Conservation (phyloP, 2,113 vertebrate genomes). For the Prionailurus viverrinus region DNA sequence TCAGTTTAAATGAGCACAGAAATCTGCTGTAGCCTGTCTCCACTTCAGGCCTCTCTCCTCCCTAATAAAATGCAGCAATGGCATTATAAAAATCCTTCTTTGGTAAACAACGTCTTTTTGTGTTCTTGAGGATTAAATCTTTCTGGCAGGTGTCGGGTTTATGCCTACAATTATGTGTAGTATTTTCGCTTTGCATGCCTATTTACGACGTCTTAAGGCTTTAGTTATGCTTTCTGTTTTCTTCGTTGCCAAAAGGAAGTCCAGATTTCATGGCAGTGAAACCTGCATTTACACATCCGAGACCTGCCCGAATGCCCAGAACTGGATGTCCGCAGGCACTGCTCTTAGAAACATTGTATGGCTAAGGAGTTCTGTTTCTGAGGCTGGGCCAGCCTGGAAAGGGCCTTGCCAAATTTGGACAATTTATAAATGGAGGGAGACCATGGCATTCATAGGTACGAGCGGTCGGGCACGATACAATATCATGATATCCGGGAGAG, state of each 20-base stretch:
- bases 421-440: background rate
- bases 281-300: background rate
- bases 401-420: background rate
- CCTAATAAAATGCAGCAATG: slow-evolving; percentile 25
- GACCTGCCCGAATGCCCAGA: background rate
- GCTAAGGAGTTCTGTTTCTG: background rate
- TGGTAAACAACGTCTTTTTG: slow-evolving; percentile 20
- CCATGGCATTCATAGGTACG: fast-evolving
- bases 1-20: slow-evolving; percentile 46
- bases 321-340: background rate
- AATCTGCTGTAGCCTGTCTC: background rate
- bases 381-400: background rate
- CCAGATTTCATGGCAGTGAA: background rate
- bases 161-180: background rate
- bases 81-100: slow-evolving; percentile 8
- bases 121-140: slow-evolving; percentile 40
- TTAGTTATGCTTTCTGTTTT: slow-evolving; percentile 28
- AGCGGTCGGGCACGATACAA: too few relatives aligned
- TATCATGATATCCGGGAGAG: background rate
- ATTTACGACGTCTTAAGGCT: slow-evolving; percentile 13
- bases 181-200: slow-evolving; percentile 53
- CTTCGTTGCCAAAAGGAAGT: slow-evolving; percentile 29
- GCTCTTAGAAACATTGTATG: background rate
- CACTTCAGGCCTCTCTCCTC: background rate
- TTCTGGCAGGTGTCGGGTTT: slow-evolving; percentile 1